Base-by-base conservation (phyloP, 2,797 vertebrate genomes). In the Argya squamiceps region DNA sequence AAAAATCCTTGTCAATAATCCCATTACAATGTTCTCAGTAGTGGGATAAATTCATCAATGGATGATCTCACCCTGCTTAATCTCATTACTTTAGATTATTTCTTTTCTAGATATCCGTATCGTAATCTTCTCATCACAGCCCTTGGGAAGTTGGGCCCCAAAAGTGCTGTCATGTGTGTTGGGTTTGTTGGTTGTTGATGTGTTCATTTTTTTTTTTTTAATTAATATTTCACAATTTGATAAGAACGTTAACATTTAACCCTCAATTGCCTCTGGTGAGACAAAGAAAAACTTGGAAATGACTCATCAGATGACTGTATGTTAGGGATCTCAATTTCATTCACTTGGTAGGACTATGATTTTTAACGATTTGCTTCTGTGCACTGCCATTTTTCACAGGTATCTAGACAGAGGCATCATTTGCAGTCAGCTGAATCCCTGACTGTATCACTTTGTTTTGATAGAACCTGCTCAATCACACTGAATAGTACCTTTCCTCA, bases 1-100 rank as follows among this genome's bases (percentile, higher is more conserved):
- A 93, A 77, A 97, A 95, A 76, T 83, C 30, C 53, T 92, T 60
- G 23, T 89, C 74, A 58, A 64, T 91, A 92, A 92, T 92, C 70
- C 76, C 52, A 83, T 94, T 89, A 81, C 22, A 65, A 87, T 95
- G 68, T 84, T 92, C 78, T 92, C 80, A 76, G 49, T 87, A 46
- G 20, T 14, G 7, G 89, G 67, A 88, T 89, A 90, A 87, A 87
- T 88, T 89, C 50, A 21, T 85, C 82, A 77, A 58, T 85, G 49
- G 46, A 81, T 96, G 78, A 92, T 90, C 47, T 96, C 87, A 87
- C 24, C 8, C 63, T 30, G 10, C 39, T 64, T 93, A 95, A 95
- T 94, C 87, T 87, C 13, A 11, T 93, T 94, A 87, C 69, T 82
- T 85, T 74, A 92, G 62, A 73, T 70, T 64, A 80, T 89, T 93